These are phyloP conservation scores for Syngnathus rostellatus DNA, from an alignment of 2,797 vertebrate species.

Conservation along the genomic window DNA sequence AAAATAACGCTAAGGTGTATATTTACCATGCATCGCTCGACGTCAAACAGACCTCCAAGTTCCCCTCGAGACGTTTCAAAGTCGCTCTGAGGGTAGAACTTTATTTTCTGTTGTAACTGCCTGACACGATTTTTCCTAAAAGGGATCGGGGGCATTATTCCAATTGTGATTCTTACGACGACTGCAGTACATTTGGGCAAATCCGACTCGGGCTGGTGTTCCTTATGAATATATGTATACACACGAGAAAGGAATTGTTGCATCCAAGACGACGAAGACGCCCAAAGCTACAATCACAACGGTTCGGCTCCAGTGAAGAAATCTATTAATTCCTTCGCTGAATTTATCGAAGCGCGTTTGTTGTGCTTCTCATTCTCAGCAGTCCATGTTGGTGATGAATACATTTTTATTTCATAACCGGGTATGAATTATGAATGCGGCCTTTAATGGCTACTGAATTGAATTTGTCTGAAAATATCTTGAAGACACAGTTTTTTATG, in stretches of 20 bases:
- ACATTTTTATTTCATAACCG: neutral
- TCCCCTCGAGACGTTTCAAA: neutral
- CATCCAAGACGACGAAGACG: neutral
- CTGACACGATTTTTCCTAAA: neutral
- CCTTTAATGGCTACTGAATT: neutral
- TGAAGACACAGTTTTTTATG: too few relatives aligned
- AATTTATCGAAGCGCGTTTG: neutral
- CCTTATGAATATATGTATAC: neutral
- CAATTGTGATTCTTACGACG: neutral
- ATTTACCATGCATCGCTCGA: neutral
- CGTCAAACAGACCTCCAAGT: neutral
- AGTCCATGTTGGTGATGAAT: neutral
- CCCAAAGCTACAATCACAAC: conserved; percentile 6
- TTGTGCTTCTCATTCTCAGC: conserved; percentile 21
- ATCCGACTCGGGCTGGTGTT: neutral
- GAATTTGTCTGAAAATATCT: too few relatives aligned
- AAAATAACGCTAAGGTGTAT: neutral
- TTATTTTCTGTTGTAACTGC: neutral
- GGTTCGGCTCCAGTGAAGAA: conserved; percentile 18
- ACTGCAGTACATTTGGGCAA: neutral
- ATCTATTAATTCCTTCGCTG: conserved; percentile 24
- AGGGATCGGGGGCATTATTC: neutral
- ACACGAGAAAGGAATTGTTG: neutral
- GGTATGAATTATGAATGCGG: neutral
- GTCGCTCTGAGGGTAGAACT: neutral